A percentile compares a stretch with the other conserved stretches of the same genome.
Conservation (phyloP, 2,888 invertebrate genomes). For the Campopleginae sp. region DNA sequence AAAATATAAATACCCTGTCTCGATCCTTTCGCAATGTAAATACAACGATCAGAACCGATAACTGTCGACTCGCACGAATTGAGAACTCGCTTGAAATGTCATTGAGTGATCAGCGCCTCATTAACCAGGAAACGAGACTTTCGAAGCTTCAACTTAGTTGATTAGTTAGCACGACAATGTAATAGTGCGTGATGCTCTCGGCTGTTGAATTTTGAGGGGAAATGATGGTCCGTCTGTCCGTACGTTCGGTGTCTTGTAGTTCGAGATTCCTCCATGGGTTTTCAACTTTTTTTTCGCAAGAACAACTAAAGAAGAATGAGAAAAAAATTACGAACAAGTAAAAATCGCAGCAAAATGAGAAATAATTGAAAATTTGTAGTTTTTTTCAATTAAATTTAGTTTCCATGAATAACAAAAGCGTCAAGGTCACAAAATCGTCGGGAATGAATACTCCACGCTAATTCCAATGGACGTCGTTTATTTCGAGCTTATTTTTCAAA, state of each 20-base stretch:
- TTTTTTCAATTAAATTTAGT: too few relatives aligned
- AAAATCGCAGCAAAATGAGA: too few relatives aligned
- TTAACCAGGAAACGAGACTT: not conserved
- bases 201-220: not conserved
- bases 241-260: not conserved
- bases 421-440: too few relatives aligned
- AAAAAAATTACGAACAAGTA: not conserved
- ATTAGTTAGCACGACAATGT: not conserved
- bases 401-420: too few relatives aligned
- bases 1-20: constrained; percentile 50
- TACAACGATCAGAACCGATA: constrained; percentile 18
- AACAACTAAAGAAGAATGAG: not conserved
- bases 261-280: not conserved
- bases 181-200: not conserved
- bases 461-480: too few relatives aligned
- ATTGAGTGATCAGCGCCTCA: not conserved
- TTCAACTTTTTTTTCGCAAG: not conserved
- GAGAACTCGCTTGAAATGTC: not conserved
- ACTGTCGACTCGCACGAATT: not conserved
- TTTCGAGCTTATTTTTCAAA: not conserved
- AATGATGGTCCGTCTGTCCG: not conserved
- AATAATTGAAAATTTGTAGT: too few relatives aligned
- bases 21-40: constrained; percentile 60
- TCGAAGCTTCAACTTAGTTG: constrained; percentile 13
- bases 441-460: too few relatives aligned